These are phyloP conservation scores for Diglossa cyanea DNA, from an alignment of 2,797 vertebrate genomes.

Conservation along the genomic window DNA sequence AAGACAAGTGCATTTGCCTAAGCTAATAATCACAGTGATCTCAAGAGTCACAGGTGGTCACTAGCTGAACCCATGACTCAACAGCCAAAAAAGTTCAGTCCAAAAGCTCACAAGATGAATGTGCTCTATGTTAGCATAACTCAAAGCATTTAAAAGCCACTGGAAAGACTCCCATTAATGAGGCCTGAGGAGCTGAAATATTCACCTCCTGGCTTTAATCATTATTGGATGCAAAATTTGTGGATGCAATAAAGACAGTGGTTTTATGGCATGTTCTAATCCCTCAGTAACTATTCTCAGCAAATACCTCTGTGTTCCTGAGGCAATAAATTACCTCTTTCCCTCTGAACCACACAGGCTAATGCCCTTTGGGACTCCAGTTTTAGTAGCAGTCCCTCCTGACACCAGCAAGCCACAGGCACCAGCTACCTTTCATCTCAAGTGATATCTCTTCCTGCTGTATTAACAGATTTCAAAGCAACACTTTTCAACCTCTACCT, in stretches of 20 bases:
- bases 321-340: background rate
- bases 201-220: constrained; percentile 19
- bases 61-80: constrained; percentile 26
- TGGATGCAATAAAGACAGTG: background rate
- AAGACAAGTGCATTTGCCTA: constrained; percentile 51
- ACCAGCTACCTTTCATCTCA: background rate
- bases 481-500: background rate
- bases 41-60: constrained; percentile 61
- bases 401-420: background rate
- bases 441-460: background rate
- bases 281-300: background rate
- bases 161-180: background rate
- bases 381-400: background rate
- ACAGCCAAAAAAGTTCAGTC: constrained; percentile 37
- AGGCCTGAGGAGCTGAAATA: constrained; percentile 5
- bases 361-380: background rate
- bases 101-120: constrained; percentile 16
- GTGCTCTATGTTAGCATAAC: background rate
- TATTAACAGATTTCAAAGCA: background rate
- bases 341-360: background rate
- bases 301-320: background rate
- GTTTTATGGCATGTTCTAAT: background rate
- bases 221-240: background rate
- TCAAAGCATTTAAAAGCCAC: constrained; percentile 19
- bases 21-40: constrained; percentile 54